phyloP scores from a whole-genome alignment of 2,113 vertebrate species.

The Stegastes partitus region DNA sequence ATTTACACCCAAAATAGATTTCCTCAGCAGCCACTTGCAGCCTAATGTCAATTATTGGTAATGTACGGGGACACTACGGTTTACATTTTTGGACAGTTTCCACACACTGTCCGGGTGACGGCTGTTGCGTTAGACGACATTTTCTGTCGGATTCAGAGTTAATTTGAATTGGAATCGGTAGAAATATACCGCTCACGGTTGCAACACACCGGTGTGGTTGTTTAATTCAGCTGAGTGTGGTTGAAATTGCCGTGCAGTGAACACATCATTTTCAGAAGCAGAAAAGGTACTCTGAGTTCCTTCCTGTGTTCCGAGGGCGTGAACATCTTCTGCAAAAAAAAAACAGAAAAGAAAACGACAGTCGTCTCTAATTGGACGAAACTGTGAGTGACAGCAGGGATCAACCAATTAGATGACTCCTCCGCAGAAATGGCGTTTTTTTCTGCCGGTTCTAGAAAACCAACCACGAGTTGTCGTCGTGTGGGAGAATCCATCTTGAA shows the following conservation, averaged over 20 bases:
- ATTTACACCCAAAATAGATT: no score
- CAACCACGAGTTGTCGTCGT: conserved; percentile 84
- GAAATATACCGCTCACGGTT: no score
- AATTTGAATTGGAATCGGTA: no score
- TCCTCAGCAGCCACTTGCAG: no score
- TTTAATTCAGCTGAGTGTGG: no score
- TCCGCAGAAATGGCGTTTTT: conserved; percentile 60
- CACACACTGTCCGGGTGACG: no score
- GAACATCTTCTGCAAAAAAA: conserved; percentile 29
- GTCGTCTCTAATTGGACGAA: conserved; percentile 48
- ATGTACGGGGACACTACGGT: no score
- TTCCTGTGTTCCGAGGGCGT: conserved; percentile 56
- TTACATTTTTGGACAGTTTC: no score
- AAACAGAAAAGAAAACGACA: conserved; percentile 16
- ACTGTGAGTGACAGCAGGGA: conserved; percentile 39
- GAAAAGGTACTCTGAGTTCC: conserved; percentile 40
- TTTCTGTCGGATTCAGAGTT: background rate
- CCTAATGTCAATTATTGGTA: no score
- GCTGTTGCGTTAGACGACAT: no score
- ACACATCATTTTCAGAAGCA: background rate
- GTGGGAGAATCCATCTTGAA: conserved; percentile 86
- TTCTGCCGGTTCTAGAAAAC: conserved; percentile 83
- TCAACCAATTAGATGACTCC: conserved; percentile 62
- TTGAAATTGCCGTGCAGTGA: background rate
- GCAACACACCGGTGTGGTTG: background rate